Evolutionary conservation across 1,140 invertebrate species (phyloP), one percentile per base, ranked within the genome.

Genomic region (Neuroterus valhalla): DNA sequence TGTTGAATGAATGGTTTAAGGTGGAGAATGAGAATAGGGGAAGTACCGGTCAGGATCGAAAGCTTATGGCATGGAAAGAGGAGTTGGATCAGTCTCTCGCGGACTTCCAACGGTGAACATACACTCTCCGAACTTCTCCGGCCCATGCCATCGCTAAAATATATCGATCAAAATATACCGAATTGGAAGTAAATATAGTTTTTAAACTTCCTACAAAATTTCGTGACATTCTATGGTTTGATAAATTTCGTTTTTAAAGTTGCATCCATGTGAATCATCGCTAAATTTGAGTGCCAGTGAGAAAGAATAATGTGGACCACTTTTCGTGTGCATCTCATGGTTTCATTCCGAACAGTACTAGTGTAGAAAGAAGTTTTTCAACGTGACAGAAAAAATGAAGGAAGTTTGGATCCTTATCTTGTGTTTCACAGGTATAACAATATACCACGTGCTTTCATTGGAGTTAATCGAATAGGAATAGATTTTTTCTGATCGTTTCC

Each of bases 31-130:
- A 45, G 17, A 23, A 68, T 23, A 44, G 43, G 66, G 17, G 42
- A 44, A 23, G 17, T 62, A 62, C 23, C 26, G 15, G 55, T 78
- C 75, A 68, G 80, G 76, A 81, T 84, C 80, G 79, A 80, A 75
- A 84, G 79, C 79, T 76, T 72, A 67, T 71, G 68, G 75, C 74
- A 76, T 74, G 70, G 50, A 75, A 66, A 78, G 80, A 79, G 81
- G 71, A 73, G 78, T 80, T 78, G 85, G 82, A 84, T 88, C 86
- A 88, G 87, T 88, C 78, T 80, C 78, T 75, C 82, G 82, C 81
- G 85, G 85, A 76, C 86, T 82, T 81, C 72, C 86, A 81, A 19
- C 80, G 83, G 76, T 76, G 81, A 82, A 84, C 78, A 81, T 75
- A 81, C 82, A 70, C 19, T 48, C 66, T 75, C 45, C 44, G 55